These are phyloP conservation scores for Monarcha castaneiventris DNA, from an alignment of 2,113 vertebrate species.

Conservation along the genomic window DNA sequence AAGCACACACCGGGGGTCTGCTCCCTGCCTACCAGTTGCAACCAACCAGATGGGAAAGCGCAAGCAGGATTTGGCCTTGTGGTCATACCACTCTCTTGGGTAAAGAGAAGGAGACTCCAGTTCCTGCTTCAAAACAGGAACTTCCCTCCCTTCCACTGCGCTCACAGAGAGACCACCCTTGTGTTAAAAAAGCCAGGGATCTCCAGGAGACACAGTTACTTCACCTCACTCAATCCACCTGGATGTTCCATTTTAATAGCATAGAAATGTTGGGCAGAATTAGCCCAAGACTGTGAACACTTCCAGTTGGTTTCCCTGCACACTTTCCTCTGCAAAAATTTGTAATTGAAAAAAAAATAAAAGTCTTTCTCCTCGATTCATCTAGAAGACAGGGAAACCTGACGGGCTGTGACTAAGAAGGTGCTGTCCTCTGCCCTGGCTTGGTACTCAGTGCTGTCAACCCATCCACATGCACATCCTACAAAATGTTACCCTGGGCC, in stretches of 20 bases:
- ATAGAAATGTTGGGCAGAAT: not conserved
- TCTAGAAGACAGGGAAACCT: not conserved
- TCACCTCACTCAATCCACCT: not conserved
- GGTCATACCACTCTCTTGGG: not conserved
- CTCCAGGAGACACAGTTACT: not conserved
- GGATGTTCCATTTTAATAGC: not conserved
- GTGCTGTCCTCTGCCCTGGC: not conserved
- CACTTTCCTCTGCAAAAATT: not conserved
- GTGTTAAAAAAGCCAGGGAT: not conserved
- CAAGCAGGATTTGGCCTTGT: not conserved
- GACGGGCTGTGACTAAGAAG: not conserved
- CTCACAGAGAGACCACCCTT: not conserved
- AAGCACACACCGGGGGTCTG: not conserved
- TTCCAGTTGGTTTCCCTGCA: not conserved
- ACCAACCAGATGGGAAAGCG: not conserved
- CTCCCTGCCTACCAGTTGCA: not conserved
- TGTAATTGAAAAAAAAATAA: not conserved
- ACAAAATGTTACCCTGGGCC: not conserved
- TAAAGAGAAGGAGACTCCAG: not conserved
- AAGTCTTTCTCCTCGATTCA: not conserved
- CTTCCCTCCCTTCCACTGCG: not conserved
- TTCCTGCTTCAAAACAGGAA: not conserved
- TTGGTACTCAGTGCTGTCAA: not conserved
- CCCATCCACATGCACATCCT: not conserved
- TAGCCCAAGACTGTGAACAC: not conserved